phyloP scores from a whole-genome alignment of 2,797 vertebrate species.

The Pseudochirops corinnae region DNA sequence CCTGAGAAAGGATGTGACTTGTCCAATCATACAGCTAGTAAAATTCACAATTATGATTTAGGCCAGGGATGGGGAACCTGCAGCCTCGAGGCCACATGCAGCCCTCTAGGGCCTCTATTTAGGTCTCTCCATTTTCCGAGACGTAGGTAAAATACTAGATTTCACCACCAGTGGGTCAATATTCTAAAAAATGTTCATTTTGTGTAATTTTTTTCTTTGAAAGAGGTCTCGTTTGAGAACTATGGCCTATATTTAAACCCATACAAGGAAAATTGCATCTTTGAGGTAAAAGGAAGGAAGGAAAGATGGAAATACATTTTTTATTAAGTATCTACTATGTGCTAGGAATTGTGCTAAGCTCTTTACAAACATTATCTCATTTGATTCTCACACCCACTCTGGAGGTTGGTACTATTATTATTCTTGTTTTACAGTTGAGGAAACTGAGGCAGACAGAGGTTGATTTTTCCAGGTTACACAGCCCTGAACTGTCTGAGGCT shows the following conservation, averaged over 20 bases:
- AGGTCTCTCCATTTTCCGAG: not conserved
- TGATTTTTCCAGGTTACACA: not conserved
- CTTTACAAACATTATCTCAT: not conserved
- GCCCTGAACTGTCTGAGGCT: not conserved
- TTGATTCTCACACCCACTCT: not conserved
- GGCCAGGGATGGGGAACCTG: too few species aligned
- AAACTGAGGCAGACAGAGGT: not conserved
- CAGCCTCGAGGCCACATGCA: too few species aligned
- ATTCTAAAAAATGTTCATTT: not conserved
- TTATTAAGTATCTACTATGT: not conserved
- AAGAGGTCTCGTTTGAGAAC: not conserved
- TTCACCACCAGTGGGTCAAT: not conserved
- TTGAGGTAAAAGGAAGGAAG: not conserved
- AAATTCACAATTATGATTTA: not conserved
- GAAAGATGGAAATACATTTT: not conserved
- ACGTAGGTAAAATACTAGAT: not conserved
- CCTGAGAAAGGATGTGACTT: not conserved
- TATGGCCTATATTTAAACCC: not conserved
- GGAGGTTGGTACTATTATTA: not conserved
- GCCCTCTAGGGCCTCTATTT: not conserved
- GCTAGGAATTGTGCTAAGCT: not conserved
- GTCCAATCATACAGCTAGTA: not conserved
- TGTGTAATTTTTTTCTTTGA: not conserved
- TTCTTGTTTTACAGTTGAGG: not conserved
- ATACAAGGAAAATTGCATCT: not conserved